Conservation (phyloP, 2,888 invertebrate genomes). For the Lordiphosa andalusiaca region DNA sequence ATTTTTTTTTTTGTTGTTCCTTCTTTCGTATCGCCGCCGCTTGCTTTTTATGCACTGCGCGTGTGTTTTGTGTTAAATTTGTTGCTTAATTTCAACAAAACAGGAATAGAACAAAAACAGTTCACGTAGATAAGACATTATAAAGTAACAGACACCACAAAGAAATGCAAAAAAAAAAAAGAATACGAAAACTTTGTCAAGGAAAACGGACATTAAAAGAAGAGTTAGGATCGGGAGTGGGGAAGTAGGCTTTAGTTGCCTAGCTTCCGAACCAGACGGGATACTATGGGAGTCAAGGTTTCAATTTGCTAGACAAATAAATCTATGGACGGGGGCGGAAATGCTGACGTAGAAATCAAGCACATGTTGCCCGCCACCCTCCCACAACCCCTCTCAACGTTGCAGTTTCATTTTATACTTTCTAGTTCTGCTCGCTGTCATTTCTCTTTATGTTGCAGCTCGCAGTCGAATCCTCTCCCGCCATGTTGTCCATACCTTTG, state of each 20-base stretch:
- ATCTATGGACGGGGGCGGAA: slow-evolving; percentile 11
- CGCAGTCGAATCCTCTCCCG: background rate
- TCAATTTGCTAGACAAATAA: slow-evolving; percentile 68
- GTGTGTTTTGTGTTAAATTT: slow-evolving; percentile 66
- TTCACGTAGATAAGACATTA: slow-evolving; percentile 62
- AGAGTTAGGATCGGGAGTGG: background rate
- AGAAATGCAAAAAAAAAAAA: slow-evolving; percentile 3
- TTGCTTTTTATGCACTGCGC: slow-evolving; percentile 65
- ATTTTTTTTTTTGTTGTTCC: slow-evolving; percentile 19
- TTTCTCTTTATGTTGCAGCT: slow-evolving; percentile 47
- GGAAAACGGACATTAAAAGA: background rate
- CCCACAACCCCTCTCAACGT: too few species aligned
- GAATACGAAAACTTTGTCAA: slow-evolving; percentile 1
- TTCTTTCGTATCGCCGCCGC: slow-evolving; percentile 26
- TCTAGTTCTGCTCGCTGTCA: slow-evolving; percentile 33
- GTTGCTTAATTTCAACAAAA: slow-evolving; percentile 58
- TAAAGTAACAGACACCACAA: slow-evolving; percentile 49
- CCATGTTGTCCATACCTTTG: slow-evolving; percentile 55
- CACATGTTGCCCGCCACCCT: slow-evolving; percentile 54
- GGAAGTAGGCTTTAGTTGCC: background rate
- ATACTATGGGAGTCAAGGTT: slow-evolving; percentile 38
- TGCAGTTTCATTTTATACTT: slow-evolving; percentile 43
- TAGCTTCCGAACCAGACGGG: slow-evolving; percentile 7
- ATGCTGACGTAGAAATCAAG: slow-evolving; percentile 18
- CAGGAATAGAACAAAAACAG: slow-evolving; percentile 29